phyloP scores from a whole-genome alignment of 37 sponge, comb jelly and placozoan species.

The Amphimedon queenslandica region DNA sequence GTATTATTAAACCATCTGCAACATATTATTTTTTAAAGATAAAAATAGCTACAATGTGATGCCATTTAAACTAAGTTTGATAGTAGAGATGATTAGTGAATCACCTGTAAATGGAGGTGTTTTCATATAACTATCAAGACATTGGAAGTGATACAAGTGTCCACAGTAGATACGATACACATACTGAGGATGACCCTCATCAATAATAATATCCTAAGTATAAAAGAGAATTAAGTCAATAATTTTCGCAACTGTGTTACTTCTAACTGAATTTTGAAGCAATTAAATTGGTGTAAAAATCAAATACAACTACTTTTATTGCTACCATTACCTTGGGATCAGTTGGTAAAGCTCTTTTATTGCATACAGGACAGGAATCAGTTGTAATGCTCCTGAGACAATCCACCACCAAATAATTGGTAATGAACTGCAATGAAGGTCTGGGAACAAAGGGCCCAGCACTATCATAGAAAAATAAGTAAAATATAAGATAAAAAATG shows the following conservation, averaged over 20 bases:
- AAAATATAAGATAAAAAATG: no score
- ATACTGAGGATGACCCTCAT: conserved; percentile 39
- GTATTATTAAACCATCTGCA: conserved; percentile 1
- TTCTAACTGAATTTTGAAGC: no score
- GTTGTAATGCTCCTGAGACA: conserved; percentile 57
- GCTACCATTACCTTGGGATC: conserved; percentile 60
- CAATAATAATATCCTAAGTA: conserved; percentile 44
- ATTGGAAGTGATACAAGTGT: conserved; percentile 80
- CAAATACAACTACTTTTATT: no score
- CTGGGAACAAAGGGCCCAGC: conserved; percentile 74
- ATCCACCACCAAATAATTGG: conserved; percentile 61
- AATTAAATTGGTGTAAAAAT: no score
- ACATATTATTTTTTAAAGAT: background rate
- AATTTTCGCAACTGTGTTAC: no score
- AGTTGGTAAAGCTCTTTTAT: conserved; percentile 58
- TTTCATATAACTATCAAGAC: conserved; percentile 85
- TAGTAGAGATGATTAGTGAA: background rate
- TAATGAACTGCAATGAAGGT: conserved; percentile 69
- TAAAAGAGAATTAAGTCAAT: background rate
- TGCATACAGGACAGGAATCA: conserved; percentile 78
- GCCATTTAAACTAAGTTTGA: no score
- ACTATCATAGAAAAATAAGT: no score
- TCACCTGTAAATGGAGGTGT: conserved; percentile 86
- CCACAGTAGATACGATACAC: conserved; percentile 83
- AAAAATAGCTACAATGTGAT: no score